These are phyloP conservation scores for Cremastobaeus sp. DNA, from an alignment of 2,888 invertebrate genomes.

Conservation along the genomic window DNA sequence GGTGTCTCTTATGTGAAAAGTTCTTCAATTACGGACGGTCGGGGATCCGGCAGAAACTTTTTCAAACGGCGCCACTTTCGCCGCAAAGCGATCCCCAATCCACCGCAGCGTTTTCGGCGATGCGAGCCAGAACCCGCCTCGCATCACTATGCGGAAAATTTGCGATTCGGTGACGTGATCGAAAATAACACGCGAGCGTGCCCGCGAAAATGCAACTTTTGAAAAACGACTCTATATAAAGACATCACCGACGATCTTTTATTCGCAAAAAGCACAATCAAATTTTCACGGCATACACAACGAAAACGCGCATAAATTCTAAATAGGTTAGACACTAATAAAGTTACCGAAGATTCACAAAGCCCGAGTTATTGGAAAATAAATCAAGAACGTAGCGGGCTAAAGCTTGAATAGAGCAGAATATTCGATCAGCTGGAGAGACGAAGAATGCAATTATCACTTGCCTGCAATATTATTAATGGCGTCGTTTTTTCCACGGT, in stretches of 20 bases:
- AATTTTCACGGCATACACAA: constrained; percentile 24
- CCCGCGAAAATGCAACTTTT: too few species aligned
- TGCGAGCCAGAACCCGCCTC: not conserved
- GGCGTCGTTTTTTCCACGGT: too few species aligned
- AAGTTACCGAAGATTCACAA: constrained; percentile 44
- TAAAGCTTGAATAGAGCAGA: constrained; percentile 21
- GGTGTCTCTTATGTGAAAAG: constrained; percentile 27
- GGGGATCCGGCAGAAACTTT: constrained; percentile 14
- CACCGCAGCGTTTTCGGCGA: not conserved
- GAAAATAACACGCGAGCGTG: too few species aligned
- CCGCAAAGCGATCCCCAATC: not conserved
- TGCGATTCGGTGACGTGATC: too few species aligned
- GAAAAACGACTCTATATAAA: too few species aligned
- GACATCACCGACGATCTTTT: too few species aligned
- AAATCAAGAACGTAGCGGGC: constrained; percentile 41
- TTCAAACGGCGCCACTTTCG: constrained; percentile 6
- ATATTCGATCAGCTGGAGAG: constrained; percentile 40
- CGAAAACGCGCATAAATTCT: constrained; percentile 43
- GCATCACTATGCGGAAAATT: not conserved
- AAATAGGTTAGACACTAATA: constrained; percentile 40
- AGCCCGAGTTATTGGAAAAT: constrained; percentile 42
- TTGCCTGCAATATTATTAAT: constrained; percentile 22
- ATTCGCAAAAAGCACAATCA: not conserved
- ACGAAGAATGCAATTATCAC: constrained; percentile 44
- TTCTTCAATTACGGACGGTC: constrained; percentile 12